A percentile compares a stretch with the other conserved stretches of the same genome.
Evolutionary conservation across 2,797 vertebrate species (phyloP).

Genomic region (Sebastolobus altivelis): DNA sequence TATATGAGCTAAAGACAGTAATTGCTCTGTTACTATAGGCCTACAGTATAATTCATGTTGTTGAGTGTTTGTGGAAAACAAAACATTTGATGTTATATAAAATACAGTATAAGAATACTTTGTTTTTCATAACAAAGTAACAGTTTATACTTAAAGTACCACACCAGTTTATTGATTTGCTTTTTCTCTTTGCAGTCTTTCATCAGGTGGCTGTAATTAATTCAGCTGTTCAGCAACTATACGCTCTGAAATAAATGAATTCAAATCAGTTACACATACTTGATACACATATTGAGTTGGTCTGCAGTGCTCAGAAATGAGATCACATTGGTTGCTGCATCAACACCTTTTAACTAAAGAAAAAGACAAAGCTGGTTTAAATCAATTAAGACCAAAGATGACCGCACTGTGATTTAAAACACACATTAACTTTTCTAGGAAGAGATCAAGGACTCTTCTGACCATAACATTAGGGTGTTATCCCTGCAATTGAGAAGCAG

Average conservation of each 20-base stretch:
- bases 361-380: no score
- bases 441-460: not conserved
- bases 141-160: no score
- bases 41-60: not conserved
- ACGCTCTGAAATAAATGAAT: not conserved
- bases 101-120: no score
- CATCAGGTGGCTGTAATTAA: not conserved
- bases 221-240: not conserved
- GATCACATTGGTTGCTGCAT: not conserved
- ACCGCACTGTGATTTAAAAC: slow-evolving; percentile 2
- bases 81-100: no score
- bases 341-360: no score
- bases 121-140: no score
- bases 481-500: not conserved
- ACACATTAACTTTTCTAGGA: not conserved
- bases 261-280: no score
- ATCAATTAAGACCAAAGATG: not conserved
- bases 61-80: not conserved
- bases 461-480: not conserved
- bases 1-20: not conserved
- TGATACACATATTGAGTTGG: no score
- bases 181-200: not conserved
- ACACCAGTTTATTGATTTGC: no score
- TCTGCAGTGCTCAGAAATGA: not conserved
- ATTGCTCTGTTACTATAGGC: not conserved